Base-by-base conservation (phyloP, 1,140 invertebrate genomes). In the Drosophila aff. region DNA sequence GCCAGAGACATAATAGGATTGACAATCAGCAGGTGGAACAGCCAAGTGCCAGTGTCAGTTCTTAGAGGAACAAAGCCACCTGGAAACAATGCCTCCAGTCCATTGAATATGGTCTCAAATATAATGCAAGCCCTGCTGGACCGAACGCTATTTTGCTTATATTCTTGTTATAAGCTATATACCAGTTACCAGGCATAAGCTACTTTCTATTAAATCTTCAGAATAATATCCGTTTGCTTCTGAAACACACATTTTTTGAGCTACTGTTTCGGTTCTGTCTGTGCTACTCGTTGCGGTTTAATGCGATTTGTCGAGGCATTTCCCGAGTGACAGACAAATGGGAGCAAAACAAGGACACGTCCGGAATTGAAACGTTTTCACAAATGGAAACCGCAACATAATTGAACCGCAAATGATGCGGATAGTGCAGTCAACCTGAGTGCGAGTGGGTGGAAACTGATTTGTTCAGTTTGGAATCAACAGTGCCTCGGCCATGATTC, bases 401-500 rank as follows among this genome's bases (percentile, higher is more conserved):
- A 76, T 75, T 64, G 46, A 68, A 79, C 82, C 82, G 65, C 76
- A 85, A 79, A 68, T 77, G 49, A 77, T 69, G 74, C 44, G 64
- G 55, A 40, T 26, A 28, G 40, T 53, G 52, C 21, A 69, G 62
- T 73, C 9, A 38, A 23, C 38, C 18, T 68, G 43, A 36, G 21
- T 44, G 31, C 38, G n/a, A 46, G 50, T 59, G 28, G 38, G 15
- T 44, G 40, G 66, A 16, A 41, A 46, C 16, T 23, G 40, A 18
- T 16, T 31, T 28, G 67, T 23, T 11, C 33, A 40, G 13, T 58
- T 66, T 28, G 52, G 41, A 31, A 43, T 13, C 33, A 28, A 11
- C 62, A 43, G 36, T 55, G 16, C 38, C 31, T 3, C 11, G 50
- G 31, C 13, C 44, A 43, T 43, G 41, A 43, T 60, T 41, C 36